phyloP scores from a whole-genome alignment of 2,113 vertebrate genomes.

The Epinephelus fuscoguttatus region DNA sequence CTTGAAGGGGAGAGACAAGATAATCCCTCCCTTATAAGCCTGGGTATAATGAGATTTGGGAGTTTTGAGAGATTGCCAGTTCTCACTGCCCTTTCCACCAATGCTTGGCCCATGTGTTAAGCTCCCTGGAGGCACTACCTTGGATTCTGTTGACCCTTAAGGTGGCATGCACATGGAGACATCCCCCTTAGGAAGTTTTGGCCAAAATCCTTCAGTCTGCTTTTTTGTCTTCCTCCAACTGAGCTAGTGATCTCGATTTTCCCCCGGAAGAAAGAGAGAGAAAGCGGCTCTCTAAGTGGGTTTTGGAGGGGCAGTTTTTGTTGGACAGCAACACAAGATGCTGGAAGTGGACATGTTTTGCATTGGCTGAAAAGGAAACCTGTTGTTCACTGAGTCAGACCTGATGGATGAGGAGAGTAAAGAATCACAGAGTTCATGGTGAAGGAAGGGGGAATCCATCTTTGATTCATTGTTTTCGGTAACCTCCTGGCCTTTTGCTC shows the following conservation, averaged over 20 bases:
- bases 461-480: conserved; percentile 5
- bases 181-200: conserved; percentile 30
- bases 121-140: conserved; percentile 57
- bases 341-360: conserved; percentile 37
- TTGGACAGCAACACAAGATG: conserved; percentile 33
- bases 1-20: conserved; percentile 56
- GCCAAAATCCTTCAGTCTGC: conserved; percentile 20
- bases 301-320: conserved; percentile 28
- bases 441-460: neutral
- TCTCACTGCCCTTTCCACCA: conserved; percentile 59
- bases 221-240: conserved; percentile 28
- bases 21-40: conserved; percentile 71
- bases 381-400: conserved; percentile 22
- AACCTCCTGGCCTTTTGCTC: neutral
- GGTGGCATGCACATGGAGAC: conserved; percentile 52
- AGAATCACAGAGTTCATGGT: conserved; percentile 18
- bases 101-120: conserved; percentile 62
- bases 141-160: conserved; percentile 54
- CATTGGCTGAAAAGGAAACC: conserved; percentile 26
- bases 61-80: conserved; percentile 62
- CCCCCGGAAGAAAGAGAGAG: neutral
- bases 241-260: conserved; percentile 32
- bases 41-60: conserved; percentile 76
- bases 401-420: conserved; percentile 34
- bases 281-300: neutral